Percentiles rank a stretch among this genome's conserved stretches.
Conservation (phyloP, 2,888 invertebrate species). For the Metopia argyrocephala region DNA sequence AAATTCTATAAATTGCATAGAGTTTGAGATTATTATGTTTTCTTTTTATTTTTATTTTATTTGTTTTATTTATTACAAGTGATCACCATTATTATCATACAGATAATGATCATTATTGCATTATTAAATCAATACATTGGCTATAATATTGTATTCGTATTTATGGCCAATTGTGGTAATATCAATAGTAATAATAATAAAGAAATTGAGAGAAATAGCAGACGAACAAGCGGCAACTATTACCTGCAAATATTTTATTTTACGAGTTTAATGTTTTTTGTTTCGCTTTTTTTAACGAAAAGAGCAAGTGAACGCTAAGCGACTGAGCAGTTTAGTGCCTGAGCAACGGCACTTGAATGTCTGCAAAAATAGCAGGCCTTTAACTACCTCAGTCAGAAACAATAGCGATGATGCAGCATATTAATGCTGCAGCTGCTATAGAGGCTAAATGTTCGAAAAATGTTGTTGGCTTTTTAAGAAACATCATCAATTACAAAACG, state of each 20-base stretch:
- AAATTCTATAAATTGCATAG: slow-evolving; percentile 24
- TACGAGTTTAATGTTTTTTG: neutral
- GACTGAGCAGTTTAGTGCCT: neutral
- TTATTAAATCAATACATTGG: slow-evolving; percentile 53
- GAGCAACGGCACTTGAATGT: slow-evolving; percentile 55
- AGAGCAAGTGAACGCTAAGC: neutral
- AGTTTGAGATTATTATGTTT: neutral
- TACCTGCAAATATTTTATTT: slow-evolving; percentile 37
- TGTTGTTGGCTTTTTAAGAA: slow-evolving; percentile 44
- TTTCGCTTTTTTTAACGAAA: slow-evolving; percentile 18
- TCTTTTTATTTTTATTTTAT: slow-evolving; percentile 7
- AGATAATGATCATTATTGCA: slow-evolving; percentile 13
- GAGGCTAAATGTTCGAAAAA: neutral
- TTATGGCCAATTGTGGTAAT: slow-evolving; percentile 14
- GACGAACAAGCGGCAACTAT: slow-evolving; percentile 33
- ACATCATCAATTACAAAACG: slow-evolving; percentile 55
- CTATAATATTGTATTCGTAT: slow-evolving; percentile 4
- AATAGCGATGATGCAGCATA: slow-evolving; percentile 41
- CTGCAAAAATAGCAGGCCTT: slow-evolving; percentile 50
- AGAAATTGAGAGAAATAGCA: slow-evolving; percentile 43
- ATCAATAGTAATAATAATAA: slow-evolving; percentile 38
- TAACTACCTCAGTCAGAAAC: slow-evolving; percentile 50
- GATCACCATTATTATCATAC: slow-evolving; percentile 20
- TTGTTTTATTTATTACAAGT: slow-evolving; percentile 37
- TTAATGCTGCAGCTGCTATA: too few relatives aligned